These are phyloP conservation scores for Heterohyrax brucei DNA, from an alignment of 2,797 vertebrate genomes.

Conservation along the genomic window DNA sequence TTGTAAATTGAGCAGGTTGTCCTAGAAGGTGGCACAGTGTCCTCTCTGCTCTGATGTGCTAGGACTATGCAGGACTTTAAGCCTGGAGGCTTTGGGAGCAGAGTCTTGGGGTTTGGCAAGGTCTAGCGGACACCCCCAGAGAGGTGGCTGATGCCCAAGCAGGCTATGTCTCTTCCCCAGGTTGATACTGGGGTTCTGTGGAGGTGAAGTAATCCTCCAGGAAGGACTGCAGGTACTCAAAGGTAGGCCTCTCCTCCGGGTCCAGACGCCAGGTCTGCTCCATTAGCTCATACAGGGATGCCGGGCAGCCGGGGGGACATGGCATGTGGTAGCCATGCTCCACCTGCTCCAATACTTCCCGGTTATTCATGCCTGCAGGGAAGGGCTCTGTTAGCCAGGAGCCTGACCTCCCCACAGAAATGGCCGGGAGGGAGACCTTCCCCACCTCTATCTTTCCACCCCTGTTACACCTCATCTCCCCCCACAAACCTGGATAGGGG, in stretches of 20 bases:
- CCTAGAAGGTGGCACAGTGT: not conserved
- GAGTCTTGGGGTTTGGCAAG: constrained; percentile 24
- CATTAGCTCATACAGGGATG: constrained; percentile 97
- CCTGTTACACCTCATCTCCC: not conserved
- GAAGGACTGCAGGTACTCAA: constrained; percentile 98
- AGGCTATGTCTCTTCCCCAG: constrained; percentile 93
- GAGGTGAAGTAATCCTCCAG: constrained; percentile 99
- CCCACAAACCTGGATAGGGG: constrained; percentile 96
- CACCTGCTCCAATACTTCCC: constrained; percentile 98
- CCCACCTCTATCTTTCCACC: no score
- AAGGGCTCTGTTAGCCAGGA: not conserved
- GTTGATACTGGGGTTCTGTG: constrained; percentile 99
- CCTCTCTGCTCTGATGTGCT: not conserved
- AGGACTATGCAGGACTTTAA: constrained; percentile 14
- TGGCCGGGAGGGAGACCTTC: not conserved
- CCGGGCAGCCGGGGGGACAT: constrained; percentile 93
- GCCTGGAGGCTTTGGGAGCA: not conserved
- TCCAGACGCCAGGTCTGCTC: constrained; percentile 97
- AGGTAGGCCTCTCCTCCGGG: constrained; percentile 97
- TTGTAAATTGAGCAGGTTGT: constrained; percentile 17
- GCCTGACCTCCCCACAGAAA: not conserved
- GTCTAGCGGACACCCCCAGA: not conserved
- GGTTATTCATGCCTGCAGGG: constrained; percentile 97
- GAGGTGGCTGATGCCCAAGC: not conserved
- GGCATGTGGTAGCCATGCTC: constrained; percentile 98